Percentiles rank a stretch among this genome's conserved stretches.
Conservation (phyloP, 2,113 vertebrate species). For the Thunnus thynnus region DNA sequence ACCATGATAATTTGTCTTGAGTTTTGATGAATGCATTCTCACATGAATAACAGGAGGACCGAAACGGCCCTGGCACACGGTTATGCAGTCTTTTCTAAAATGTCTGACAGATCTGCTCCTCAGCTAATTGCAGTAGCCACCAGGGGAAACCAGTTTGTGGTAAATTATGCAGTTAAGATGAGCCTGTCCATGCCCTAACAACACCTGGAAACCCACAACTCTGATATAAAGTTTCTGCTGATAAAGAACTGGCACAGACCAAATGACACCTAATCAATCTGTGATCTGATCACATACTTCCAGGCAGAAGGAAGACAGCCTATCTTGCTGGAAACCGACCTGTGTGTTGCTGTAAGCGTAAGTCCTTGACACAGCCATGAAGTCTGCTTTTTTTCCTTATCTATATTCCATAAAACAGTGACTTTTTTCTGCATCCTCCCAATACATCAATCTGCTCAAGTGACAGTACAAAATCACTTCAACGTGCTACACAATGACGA, state of each 20-base stretch:
- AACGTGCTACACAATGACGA: neutral
- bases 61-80: neutral
- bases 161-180: neutral
- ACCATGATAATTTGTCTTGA: neutral
- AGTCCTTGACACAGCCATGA: neutral
- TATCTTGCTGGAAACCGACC: neutral
- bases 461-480: neutral
- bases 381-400: neutral
- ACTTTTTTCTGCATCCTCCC: neutral
- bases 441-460: neutral
- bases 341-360: neutral
- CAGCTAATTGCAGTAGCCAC: neutral
- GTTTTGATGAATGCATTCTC: neutral
- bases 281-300: conserved; percentile 2
- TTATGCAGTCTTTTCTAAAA: neutral
- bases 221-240: neutral
- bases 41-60: neutral
- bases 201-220: neutral
- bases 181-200: neutral
- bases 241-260: neutral
- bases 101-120: neutral
- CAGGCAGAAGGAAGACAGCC: neutral
- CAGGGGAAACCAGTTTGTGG: neutral
- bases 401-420: neutral
- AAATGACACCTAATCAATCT: conserved; percentile 1